Evolutionary conservation across 2,888 invertebrate genomes (phyloP).

Genomic region (Tanytarsus gracilentus): DNA sequence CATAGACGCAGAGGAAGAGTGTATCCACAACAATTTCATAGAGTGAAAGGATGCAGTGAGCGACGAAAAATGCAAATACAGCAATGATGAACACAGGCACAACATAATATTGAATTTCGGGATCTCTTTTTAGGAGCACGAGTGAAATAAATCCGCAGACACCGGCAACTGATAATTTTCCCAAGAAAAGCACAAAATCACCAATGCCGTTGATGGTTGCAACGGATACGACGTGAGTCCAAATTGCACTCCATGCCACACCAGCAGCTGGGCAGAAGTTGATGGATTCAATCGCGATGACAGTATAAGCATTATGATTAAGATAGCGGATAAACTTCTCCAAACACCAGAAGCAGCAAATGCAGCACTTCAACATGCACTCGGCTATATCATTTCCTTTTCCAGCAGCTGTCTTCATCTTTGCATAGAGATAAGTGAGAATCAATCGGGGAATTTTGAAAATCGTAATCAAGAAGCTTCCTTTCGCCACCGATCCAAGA

Average conservation of each 20-base stretch:
- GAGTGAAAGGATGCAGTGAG: slow-evolving; percentile 84
- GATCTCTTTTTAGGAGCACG: slow-evolving; percentile 61
- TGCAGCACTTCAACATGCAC: slow-evolving; percentile 69
- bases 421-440: slow-evolving; percentile 79
- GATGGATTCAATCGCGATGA: slow-evolving; percentile 84
- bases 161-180: slow-evolving; percentile 68
- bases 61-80: slow-evolving; percentile 82
- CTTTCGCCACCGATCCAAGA: slow-evolving; percentile 89
- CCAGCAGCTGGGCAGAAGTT: slow-evolving; percentile 85
- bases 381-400: slow-evolving; percentile 66
- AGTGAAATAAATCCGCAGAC: slow-evolving; percentile 71
- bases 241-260: slow-evolving; percentile 77
- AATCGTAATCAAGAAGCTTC: slow-evolving; percentile 85
- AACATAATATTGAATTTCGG: slow-evolving; percentile 71
- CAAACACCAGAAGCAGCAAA: slow-evolving; percentile 82
- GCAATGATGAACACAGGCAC: slow-evolving; percentile 77
- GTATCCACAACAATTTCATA: slow-evolving; percentile 96
- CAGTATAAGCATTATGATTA: slow-evolving; percentile 69
- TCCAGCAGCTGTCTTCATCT: slow-evolving; percentile 60
- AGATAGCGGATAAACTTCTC: slow-evolving; percentile 87
- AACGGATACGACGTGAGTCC: slow-evolving; percentile 75
- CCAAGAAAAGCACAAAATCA: slow-evolving; percentile 85
- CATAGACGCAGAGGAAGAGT: slow-evolving; percentile 86
- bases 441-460: slow-evolving; percentile 86
- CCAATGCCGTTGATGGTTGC: slow-evolving; percentile 88